Evolutionary conservation across 1,140 invertebrate genomes (phyloP).

Genomic region (Bombus turneri): DNA sequence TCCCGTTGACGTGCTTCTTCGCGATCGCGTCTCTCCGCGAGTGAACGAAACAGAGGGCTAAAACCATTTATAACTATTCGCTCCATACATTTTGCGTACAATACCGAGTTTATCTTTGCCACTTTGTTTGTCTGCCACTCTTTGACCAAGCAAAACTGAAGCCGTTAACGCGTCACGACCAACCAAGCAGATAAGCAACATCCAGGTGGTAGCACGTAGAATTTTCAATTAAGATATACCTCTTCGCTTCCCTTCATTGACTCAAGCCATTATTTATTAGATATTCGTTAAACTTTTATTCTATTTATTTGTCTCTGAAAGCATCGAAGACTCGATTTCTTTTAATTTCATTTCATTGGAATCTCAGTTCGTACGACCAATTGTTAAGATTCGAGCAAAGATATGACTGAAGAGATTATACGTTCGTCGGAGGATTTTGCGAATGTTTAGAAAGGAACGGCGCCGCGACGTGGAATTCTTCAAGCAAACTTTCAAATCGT

Average conservation of each 20-base stretch:
- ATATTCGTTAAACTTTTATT: too few relatives aligned
- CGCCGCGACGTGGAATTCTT: not conserved
- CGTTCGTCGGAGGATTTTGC: not conserved
- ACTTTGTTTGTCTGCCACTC: not conserved
- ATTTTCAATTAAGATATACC: not conserved
- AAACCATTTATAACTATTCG: constrained; percentile 3
- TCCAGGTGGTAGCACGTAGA: not conserved
- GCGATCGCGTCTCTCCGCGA: too few relatives aligned
- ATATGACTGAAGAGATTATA: not conserved
- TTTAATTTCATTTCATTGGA: too few relatives aligned
- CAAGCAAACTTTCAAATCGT: not conserved
- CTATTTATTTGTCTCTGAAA: too few relatives aligned
- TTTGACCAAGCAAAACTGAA: not conserved
- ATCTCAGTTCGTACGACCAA: too few relatives aligned
- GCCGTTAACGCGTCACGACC: not conserved
- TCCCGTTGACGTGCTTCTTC: too few relatives aligned
- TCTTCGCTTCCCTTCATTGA: too few relatives aligned
- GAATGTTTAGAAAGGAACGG: not conserved
- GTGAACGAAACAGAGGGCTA: too few relatives aligned
- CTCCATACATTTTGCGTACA: not conserved
- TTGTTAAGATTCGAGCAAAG: not conserved
- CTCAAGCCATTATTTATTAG: accelerated
- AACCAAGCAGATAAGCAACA: not conserved
- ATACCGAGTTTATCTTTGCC: not conserved
- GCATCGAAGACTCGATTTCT: too few relatives aligned